Percentiles rank a stretch among this genome's conserved stretches.
Evolutionary conservation across 64 coral and sea anemone species (phyloP).

Genomic region (Astreopora myriophthalma): DNA sequence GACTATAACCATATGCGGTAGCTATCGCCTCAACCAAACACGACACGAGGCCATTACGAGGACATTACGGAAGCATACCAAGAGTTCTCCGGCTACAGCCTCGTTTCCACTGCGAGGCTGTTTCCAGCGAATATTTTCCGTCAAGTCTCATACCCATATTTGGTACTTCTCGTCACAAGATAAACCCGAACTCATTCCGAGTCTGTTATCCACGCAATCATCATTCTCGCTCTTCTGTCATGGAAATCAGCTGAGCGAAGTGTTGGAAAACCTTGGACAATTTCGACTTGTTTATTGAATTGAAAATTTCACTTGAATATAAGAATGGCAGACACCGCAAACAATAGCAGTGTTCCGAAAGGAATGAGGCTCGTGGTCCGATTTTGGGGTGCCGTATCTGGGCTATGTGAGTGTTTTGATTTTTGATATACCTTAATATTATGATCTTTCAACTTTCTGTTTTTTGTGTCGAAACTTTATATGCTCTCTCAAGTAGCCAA

Average conservation of each 20-base stretch:
- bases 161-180: neutral
- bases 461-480: too few relatives aligned
- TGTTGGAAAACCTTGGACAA: neutral
- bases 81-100: neutral
- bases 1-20: neutral
- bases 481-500: too few relatives aligned
- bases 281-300: neutral
- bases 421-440: too few relatives aligned
- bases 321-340: constrained; percentile 58
- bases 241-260: constrained; percentile 20
- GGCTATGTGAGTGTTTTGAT: constrained; percentile 83
- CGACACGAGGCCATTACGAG: neutral
- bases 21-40: neutral
- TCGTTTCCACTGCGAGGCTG: neutral
- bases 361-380: constrained; percentile 86
- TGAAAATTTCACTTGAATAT: neutral
- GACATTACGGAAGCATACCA: too few relatives aligned
- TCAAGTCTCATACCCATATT: neutral
- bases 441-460: neutral
- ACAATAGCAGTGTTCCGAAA: constrained; percentile 62
- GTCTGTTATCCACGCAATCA: constrained; percentile 20
- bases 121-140: neutral
- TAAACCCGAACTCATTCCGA: neutral
- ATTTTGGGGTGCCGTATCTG: constrained; percentile 94
- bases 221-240: neutral